These are phyloP conservation scores for Platichthys flesus DNA, from an alignment of 2,113 vertebrate genomes.

Conservation along the genomic window DNA sequence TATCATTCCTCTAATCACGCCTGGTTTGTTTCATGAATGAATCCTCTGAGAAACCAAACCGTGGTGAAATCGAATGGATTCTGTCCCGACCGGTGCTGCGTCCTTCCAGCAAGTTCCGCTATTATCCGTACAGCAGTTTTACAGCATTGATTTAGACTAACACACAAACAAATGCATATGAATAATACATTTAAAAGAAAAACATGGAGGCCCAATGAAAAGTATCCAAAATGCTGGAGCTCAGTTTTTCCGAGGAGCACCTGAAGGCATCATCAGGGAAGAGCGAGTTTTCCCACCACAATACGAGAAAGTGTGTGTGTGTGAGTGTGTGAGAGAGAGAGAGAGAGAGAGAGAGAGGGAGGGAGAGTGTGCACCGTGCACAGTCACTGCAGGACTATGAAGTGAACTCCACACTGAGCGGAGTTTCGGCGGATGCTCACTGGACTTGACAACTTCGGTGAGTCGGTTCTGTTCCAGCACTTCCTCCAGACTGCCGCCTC, in stretches of 20 bases:
- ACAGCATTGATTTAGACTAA: too few relatives aligned
- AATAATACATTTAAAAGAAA: neutral
- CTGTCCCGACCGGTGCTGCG: too few relatives aligned
- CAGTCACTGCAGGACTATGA: neutral
- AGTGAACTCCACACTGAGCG: neutral
- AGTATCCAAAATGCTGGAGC: neutral
- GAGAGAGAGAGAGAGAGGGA: neutral
- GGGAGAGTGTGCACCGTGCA: too few relatives aligned
- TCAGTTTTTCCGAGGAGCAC: conserved; percentile 33
- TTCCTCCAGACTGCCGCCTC: neutral
- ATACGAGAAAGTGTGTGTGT: conserved; percentile 2
- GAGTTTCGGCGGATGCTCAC: conserved; percentile 3
- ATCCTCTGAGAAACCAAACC: too few relatives aligned
- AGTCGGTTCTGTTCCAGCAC: conserved; percentile 39
- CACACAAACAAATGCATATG: too few relatives aligned
- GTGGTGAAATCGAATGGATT: too few relatives aligned
- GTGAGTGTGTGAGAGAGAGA: too few relatives aligned
- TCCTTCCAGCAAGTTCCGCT: too few relatives aligned
- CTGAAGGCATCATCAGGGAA: conserved; percentile 51
- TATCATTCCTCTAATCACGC: too few relatives aligned
- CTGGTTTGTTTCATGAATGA: too few relatives aligned
- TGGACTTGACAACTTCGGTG: conserved; percentile 1
- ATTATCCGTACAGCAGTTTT: neutral
- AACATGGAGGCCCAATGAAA: neutral
- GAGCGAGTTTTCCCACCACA: conserved; percentile 35